phyloP scores from a whole-genome alignment of 2,113 vertebrate species.

The Guaruba guarouba region DNA sequence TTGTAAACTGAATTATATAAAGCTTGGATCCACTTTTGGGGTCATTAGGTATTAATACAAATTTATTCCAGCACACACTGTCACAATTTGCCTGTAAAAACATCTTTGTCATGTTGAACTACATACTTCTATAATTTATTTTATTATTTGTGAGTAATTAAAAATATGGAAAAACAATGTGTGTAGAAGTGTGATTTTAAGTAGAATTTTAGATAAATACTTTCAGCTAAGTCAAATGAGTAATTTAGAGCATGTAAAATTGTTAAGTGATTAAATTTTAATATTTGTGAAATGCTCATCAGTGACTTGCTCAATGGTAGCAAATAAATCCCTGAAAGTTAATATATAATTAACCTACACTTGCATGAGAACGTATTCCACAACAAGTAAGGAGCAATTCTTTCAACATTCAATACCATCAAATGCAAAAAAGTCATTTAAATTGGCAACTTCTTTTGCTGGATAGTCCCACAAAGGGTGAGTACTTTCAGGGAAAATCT shows the following conservation, averaged over 20 bases:
- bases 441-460: background rate
- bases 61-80: background rate
- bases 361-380: background rate
- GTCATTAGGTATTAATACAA: background rate
- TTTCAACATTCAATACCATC: background rate
- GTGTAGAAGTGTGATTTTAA: background rate
- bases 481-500: background rate
- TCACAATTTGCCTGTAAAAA: background rate
- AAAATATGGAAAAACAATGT: background rate
- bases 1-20: background rate
- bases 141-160: background rate
- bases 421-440: background rate
- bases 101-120: rapidly evolving
- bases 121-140: background rate
- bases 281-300: background rate
- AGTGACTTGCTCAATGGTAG: background rate
- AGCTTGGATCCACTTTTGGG: background rate
- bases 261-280: background rate
- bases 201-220: background rate
- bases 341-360: background rate
- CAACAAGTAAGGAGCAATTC: background rate
- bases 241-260: background rate
- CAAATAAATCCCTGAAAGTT: background rate
- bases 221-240: background rate
- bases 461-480: background rate